phyloP scores from a whole-genome alignment of 2,797 vertebrate species.

The Diplodus puntazzo region DNA sequence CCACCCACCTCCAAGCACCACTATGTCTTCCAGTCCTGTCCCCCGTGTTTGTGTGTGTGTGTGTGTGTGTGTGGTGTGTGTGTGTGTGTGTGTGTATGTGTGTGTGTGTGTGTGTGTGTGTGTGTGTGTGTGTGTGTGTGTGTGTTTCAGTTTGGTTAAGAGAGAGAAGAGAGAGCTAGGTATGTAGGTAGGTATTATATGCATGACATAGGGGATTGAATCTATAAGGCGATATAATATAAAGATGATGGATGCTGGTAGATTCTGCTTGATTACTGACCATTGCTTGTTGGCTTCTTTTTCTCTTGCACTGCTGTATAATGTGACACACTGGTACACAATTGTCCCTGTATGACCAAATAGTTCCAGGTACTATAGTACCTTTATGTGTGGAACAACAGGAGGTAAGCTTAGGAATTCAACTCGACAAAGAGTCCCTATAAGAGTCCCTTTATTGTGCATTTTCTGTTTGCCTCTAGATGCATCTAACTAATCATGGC shows the following conservation, averaged over 20 bases:
- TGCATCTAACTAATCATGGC: neutral
- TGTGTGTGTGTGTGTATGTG: constrained; percentile 31
- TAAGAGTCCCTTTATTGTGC: neutral
- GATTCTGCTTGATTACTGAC: neutral
- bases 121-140: constrained; percentile 23
- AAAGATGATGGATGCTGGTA: neutral
- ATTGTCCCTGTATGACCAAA: neutral
- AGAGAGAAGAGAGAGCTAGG: neutral
- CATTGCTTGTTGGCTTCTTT: neutral
- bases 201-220: neutral
- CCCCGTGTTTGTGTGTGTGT: constrained; percentile 27
- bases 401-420: neutral
- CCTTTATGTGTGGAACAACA: no score
- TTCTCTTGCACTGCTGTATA: neutral
- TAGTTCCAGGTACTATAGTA: neutral
- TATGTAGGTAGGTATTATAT: no score
- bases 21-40: constrained; percentile 53
- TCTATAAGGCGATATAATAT: neutral
- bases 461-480: neutral
- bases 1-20: constrained; percentile 75
- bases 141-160: constrained; percentile 12
- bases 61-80: constrained; percentile 26
- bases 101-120: constrained; percentile 33
- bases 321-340: neutral
- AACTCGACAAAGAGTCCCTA: neutral